phyloP scores from a whole-genome alignment of 2,113 vertebrate species.

The Chloropsis cyanopogon region DNA sequence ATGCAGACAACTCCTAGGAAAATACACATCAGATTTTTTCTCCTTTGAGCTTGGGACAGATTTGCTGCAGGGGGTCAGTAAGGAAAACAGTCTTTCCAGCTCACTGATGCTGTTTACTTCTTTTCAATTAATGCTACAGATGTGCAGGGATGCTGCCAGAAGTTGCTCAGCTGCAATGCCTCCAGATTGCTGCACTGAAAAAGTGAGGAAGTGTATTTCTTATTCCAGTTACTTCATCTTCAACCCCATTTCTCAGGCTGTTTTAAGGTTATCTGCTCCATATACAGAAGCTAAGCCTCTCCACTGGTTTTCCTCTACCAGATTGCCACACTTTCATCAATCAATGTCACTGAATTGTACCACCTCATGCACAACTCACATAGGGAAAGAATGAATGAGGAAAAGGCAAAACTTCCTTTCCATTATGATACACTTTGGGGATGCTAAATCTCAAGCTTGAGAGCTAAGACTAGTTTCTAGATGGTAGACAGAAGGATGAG shows the following conservation, averaged over 20 bases:
- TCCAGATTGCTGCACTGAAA: neutral
- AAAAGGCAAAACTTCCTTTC: neutral
- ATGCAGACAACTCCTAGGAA: neutral
- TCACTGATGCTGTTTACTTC: neutral
- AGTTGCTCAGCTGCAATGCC: neutral
- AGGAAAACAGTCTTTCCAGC: neutral
- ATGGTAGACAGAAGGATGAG: neutral
- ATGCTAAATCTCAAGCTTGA: neutral
- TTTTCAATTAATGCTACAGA: slow-evolving; percentile 16
- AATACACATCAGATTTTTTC: neutral
- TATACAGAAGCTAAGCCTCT: neutral
- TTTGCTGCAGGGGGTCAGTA: neutral
- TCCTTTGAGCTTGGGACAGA: neutral
- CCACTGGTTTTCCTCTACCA: neutral
- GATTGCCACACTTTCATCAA: neutral
- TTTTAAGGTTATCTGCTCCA: slow-evolving; percentile 29
- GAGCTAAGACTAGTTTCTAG: neutral
- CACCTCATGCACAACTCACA: neutral
- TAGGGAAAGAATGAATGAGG: neutral
- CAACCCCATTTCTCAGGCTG: neutral
- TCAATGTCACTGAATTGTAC: slow-evolving; percentile 29
- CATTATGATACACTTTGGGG: neutral
- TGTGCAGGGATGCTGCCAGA: neutral
- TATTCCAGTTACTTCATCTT: slow-evolving; percentile 7
- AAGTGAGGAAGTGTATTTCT: neutral